Evolutionary conservation across 37 sponge, comb jelly and placozoan genomes (phyloP), one percentile per base, ranked within the genome.

Genomic region (Bolinopsis microptera): DNA sequence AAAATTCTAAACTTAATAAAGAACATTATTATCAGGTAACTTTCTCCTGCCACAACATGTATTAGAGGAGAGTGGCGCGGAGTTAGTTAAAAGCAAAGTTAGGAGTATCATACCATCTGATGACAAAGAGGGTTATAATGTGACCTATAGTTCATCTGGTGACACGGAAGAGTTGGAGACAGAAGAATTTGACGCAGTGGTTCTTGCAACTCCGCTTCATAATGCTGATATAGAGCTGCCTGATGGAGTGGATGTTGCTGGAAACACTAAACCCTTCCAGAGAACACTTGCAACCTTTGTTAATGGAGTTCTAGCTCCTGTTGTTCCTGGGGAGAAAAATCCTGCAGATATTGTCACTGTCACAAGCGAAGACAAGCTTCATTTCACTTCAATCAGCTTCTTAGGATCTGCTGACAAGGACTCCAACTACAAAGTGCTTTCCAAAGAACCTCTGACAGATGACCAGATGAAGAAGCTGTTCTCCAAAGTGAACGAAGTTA

Each of bases 291-390:
- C 82, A 9, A 80, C 82, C 8, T 80, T 80, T 35, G 82, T 80
- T 3, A 35, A 80, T 9, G 82, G 82, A 9, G 23, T 18, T 13
- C 37, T 80, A 37, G 38, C 31, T 24, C 38, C 24, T 13, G 38
- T 80, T 1, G 82, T 80, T 16, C 35, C 35, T 1, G 82, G 82
- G 23, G 16, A 18, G 22, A 37, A 80, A 8, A 80, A 80, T 30
- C 82, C 82, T 8, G 38, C 2, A 21, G 82, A 80, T 80, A 80
- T 80, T 80, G 36, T 80, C 24, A 80, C 82, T 35, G 38, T 35
- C 1, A 13, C 8, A 22, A 36, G 31, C 33, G 22, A 80, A 30
- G 38, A 33, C 22, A 9, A 33, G 2, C 38, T 35, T 5, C 23
- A 34, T 30, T 80, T 80, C 38, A 23, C 82, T 35, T 80, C 82